Evolutionary conservation across 2,888 invertebrate genomes (phyloP).

Genomic region (Blera fallax): DNA sequence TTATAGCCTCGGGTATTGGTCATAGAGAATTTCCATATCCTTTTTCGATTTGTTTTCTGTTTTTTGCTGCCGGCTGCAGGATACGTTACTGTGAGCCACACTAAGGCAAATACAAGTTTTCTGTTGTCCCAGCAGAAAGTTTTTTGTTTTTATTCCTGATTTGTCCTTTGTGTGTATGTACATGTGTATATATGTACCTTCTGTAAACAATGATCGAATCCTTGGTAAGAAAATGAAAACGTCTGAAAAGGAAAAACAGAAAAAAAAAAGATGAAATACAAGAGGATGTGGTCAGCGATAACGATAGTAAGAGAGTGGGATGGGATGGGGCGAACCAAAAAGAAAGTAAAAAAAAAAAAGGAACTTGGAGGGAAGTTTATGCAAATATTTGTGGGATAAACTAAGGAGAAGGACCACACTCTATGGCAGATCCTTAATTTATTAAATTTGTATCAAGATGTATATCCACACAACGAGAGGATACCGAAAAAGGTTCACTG

Average conservation of each 20-base stretch:
- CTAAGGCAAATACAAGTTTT: conserved; percentile 32
- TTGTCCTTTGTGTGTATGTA: background rate
- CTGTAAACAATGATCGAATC: conserved; percentile 70
- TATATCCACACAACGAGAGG: conserved; percentile 15
- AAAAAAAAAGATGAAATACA: conserved; percentile 48
- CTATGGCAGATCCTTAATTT: conserved; percentile 55
- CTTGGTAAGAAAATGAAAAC: conserved; percentile 61
- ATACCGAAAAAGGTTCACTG: conserved; percentile 39
- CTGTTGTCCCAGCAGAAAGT: conserved; percentile 55
- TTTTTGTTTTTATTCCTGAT: conserved; percentile 3
- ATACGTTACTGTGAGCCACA: conserved; percentile 49
- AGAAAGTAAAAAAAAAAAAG: background rate
- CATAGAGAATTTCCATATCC: conserved; percentile 68
- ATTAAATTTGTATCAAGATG: conserved; percentile 71
- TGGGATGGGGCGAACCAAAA: background rate
- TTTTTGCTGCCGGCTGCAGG: conserved; percentile 34
- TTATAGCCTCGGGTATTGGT: conserved; percentile 70
- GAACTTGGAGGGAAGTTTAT: conserved; percentile 48
- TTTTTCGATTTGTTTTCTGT: background rate
- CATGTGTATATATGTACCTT: conserved; percentile 32
- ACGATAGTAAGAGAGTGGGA: background rate
- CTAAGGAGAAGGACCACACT: conserved; percentile 2
- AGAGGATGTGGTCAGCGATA: conserved; percentile 63
- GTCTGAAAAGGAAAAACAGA: conserved; percentile 40
- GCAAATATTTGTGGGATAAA: conserved; percentile 65